Evolutionary conservation across 2,888 invertebrate species (phyloP).

Genomic region (Drosophila diplacantha): DNA sequence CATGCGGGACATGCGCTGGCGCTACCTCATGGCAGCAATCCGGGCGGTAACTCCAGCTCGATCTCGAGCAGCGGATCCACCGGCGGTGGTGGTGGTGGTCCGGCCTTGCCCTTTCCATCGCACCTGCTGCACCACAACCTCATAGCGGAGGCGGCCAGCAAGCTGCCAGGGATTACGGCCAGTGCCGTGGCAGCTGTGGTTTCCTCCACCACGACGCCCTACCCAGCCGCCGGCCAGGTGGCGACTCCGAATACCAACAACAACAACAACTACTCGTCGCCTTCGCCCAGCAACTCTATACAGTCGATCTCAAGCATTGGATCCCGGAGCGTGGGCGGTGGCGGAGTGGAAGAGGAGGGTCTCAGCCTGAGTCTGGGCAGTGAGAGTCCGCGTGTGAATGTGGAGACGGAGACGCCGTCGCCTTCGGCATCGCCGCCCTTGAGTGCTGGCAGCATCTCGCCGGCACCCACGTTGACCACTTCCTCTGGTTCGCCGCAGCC

Average conservation of each 20-base stretch:
- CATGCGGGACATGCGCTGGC: constrained; percentile 56
- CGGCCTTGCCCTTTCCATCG: constrained; percentile 62
- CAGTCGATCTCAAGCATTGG: constrained; percentile 78
- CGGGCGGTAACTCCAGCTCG: constrained; percentile 17
- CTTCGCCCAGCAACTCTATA: constrained; percentile 77
- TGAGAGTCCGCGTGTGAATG: constrained; percentile 77
- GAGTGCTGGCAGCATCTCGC: constrained; percentile 66
- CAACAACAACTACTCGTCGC: constrained; percentile 71
- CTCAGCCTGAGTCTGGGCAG: constrained; percentile 71
- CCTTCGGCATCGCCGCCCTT: constrained; percentile 76
- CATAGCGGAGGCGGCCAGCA: constrained; percentile 75
- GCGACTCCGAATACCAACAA: constrained; percentile 33
- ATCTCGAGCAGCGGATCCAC: constrained; percentile 18
- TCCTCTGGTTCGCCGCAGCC: constrained; percentile 57
- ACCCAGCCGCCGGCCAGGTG: constrained; percentile 49
- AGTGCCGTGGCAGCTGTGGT: constrained; percentile 60
- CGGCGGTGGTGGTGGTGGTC: neutral
- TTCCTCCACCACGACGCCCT: constrained; percentile 55
- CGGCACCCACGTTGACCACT: constrained; percentile 63
- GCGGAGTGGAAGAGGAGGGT: constrained; percentile 37
- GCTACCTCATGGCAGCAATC: constrained; percentile 44
- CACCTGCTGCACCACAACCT: constrained; percentile 76
- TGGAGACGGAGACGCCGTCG: constrained; percentile 75
- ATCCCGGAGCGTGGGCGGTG: constrained; percentile 50
- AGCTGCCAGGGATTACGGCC: constrained; percentile 70